Evolutionary conservation across 2,797 vertebrate species (phyloP), one percentile per base, ranked within the genome.

Genomic region (Periparus ater): DNA sequence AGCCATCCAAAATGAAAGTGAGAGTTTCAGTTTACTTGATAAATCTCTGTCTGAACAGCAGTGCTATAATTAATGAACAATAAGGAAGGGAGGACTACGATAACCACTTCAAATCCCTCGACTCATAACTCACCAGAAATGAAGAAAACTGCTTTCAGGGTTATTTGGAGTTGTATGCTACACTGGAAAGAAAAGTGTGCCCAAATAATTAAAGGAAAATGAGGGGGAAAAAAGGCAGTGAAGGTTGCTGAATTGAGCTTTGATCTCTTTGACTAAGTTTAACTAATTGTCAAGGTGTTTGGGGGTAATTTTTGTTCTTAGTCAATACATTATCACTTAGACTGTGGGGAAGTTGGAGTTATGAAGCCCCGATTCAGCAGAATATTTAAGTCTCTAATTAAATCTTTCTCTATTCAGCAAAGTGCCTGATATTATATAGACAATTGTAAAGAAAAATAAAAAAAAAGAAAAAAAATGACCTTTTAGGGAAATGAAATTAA

Each of bases 61-160:
- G 38, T 9, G 36, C 29, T 85, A 40, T 66, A 93, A 95, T 94
- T 95, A 93, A 86, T 61, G 34, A 95, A 88, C 65, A 94, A 72
- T 71, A 51, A 91, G 22, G 22, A 67, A 84, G 25, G 81, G 70
- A 81, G 89, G 65, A 30, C 66, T 12, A 18, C 2, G 9, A 91
- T 42, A 86, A 90, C 38, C 73, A 65, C 63, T 68, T 77, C 71
- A 77, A 87, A 70, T 40, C 73, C 57, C 76, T 88, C 0, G 1
- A 54, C 73, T 84, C 78, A 12, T 54, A 92, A 61, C 78, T 80
- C 48, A 42, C 13, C 45, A 78, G 36, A 73, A 66, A 54, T 53
- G 34, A n/a, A 75, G 45, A 84, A 93, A 96, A 50, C 15, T 78
- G 21, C 29, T 51, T 60, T 80, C 58, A 79, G 40, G 30, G 40